Evolutionary conservation across 2,113 vertebrate genomes (phyloP), one percentile per base, ranked within the genome.

Genomic region (Xenopus laevis): DNA sequence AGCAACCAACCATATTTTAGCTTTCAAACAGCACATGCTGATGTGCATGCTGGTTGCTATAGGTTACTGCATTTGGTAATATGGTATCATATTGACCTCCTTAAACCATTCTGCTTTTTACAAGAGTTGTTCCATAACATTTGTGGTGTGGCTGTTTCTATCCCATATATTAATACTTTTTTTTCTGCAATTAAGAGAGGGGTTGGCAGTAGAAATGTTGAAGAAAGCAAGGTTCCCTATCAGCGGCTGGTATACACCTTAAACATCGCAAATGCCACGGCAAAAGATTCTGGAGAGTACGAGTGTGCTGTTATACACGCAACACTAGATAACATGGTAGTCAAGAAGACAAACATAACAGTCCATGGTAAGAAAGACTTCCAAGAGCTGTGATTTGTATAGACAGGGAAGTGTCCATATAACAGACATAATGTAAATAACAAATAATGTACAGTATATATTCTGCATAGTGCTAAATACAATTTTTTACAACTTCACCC

Each of bases 221-320:
- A 91, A 33, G 91, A 93, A 71, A 89, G 85, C 81, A 91, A 88
- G 78, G 75, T 86, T 44, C 91, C 91, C 4, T 74, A 69, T 0
- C 84, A 90, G 79, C 91, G 89, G 69, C 50, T 92, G 85, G 81
- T 90, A 76, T 97, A 98, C 83, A 98, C 93, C 0, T 79, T 98
- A 85, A 95, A 85, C 0, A 92, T 99, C 81, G 84, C 91, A 0
- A 84, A 95, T 60, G 95, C 93, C 65, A 92, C 95, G 0, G 81
- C 89, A 79, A 95, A 98, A 79, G 97, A 99, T 87, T 94, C 93
- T 1, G 97, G 97, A 47, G 88, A 94, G 76, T 99, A 99, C 13
- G 91, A 94, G 18, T 99, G 97, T 77, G 92, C 91, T 53, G 96
- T 95, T 79, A 91, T 87, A 1, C 94, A 95, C 68, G 90, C 96